Conservation (phyloP, 53 echinoderm and acorn worm species). For the Mesocentrotus franciscanus region DNA sequence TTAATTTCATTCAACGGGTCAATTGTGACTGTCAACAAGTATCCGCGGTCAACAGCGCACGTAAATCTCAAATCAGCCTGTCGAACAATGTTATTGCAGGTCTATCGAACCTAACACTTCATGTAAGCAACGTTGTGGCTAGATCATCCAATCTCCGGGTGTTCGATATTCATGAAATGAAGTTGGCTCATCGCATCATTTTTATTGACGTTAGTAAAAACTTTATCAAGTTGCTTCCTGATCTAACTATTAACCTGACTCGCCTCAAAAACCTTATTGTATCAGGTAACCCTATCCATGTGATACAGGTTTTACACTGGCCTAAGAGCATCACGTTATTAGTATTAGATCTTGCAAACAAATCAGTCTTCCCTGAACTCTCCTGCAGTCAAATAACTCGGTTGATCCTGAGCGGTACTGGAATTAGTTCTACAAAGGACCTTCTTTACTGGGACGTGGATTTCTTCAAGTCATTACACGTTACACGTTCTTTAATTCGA, state of each 20-base stretch:
- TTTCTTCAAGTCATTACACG: background rate
- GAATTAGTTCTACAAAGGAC: background rate
- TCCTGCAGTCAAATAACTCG: background rate
- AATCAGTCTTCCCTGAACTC: background rate
- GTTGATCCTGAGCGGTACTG: background rate
- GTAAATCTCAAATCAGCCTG: background rate
- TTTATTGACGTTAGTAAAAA: background rate
- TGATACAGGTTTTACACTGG: background rate
- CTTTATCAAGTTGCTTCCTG: background rate
- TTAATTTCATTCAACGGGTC: background rate
- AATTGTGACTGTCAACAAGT: background rate
- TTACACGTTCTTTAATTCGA: background rate
- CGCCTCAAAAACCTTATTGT: background rate
- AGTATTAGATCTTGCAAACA: background rate
- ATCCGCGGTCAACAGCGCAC: background rate
- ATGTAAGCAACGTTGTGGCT: background rate
- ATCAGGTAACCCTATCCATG: background rate
- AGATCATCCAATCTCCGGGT: background rate
- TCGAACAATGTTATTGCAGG: background rate
- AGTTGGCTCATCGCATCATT: background rate
- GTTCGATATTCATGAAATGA: conserved; percentile 27
- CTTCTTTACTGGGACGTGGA: background rate
- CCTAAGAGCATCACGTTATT: background rate
- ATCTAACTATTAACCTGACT: background rate
- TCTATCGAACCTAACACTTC: background rate